Evolutionary conservation across 1,140 invertebrate species (phyloP).

Genomic region (Calosoma granatense): DNA sequence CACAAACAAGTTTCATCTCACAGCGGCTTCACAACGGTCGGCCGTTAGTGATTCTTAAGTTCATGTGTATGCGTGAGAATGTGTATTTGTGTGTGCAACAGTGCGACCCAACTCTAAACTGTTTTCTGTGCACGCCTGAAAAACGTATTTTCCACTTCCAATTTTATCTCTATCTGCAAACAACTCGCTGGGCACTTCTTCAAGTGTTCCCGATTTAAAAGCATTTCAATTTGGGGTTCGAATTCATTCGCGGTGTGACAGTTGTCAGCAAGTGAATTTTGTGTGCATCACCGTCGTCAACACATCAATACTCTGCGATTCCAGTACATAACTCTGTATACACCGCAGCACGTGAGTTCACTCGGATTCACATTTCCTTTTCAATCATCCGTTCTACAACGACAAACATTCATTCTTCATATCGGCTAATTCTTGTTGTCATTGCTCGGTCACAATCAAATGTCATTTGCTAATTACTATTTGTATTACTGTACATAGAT

Average conservation of each 20-base stretch:
- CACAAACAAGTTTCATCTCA: constrained; percentile 22
- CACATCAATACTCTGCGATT: too few species aligned
- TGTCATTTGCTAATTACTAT: too few species aligned
- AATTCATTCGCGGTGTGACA: background rate
- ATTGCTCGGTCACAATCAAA: too few species aligned
- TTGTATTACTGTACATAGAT: background rate
- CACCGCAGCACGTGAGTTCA: too few species aligned
- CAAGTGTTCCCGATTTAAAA: background rate
- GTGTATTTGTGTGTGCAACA: background rate
- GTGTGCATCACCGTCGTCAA: too few species aligned
- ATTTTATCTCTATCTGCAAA: background rate
- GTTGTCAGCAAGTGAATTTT: background rate
- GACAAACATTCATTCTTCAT: too few species aligned
- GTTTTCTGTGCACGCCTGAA: background rate
- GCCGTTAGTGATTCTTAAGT: background rate
- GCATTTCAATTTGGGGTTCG: background rate
- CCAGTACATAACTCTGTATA: too few species aligned
- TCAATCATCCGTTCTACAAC: too few species aligned
- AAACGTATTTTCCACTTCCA: background rate
- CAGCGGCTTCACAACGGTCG: background rate
- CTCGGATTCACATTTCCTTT: too few species aligned
- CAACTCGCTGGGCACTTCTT: background rate
- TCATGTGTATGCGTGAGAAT: background rate
- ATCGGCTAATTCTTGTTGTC: too few species aligned
- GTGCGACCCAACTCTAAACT: background rate